Evolutionary conservation across 2,888 invertebrate species (phyloP).

Genomic region (Conistra vaccinii): DNA sequence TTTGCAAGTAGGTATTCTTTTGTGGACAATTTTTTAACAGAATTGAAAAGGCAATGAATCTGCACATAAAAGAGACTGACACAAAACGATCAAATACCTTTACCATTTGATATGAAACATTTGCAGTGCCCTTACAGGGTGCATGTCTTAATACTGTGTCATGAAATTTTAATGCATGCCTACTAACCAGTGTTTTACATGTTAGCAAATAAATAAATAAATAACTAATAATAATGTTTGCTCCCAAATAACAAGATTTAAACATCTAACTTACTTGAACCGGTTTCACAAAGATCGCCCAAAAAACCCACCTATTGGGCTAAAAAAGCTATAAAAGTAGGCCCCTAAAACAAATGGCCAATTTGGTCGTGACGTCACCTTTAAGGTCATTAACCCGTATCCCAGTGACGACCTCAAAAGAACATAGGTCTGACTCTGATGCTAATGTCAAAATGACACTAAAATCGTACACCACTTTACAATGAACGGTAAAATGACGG

Average conservation of each 20-base stretch:
- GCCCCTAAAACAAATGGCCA: constrained; percentile 29
- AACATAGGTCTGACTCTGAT: constrained; percentile 24
- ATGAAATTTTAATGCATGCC: too few relatives aligned
- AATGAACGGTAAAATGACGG: constrained; percentile 5
- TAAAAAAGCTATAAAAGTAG: not conserved
- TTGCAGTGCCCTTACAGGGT: too few relatives aligned
- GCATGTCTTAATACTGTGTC: too few relatives aligned
- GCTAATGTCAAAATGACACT: constrained; percentile 39
- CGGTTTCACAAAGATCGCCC: not conserved
- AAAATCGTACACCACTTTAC: constrained; percentile 22
- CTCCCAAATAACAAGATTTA: not conserved
- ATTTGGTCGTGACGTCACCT: constrained; percentile 28
- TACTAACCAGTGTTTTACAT: too few relatives aligned
- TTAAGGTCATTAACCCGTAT: constrained; percentile 34
- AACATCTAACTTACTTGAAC: not conserved
- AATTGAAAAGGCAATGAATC: not conserved
- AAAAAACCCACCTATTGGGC: not conserved
- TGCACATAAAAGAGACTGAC: too few relatives aligned
- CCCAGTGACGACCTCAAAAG: constrained; percentile 17
- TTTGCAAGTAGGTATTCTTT: too few relatives aligned
- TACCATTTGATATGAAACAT: too few relatives aligned
- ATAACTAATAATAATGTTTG: not conserved
- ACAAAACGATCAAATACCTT: not conserved
- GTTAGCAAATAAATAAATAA: too few relatives aligned
- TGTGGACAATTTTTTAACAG: not conserved